These are phyloP conservation scores for Ptiloglossa arizonensis DNA, from an alignment of 1,140 invertebrate genomes.

Conservation along the genomic window DNA sequence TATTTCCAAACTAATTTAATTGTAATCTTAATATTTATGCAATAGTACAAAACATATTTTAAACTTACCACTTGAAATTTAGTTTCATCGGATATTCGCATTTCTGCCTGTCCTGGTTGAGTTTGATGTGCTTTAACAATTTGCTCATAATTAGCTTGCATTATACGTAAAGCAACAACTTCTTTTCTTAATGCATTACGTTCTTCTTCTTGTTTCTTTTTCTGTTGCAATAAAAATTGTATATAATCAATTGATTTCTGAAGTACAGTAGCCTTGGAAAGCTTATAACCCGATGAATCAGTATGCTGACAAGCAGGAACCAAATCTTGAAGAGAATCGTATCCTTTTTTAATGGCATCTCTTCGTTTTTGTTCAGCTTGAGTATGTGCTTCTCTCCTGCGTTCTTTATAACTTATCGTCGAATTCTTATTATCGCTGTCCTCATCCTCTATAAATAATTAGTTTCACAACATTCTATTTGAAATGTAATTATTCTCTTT, in stretches of 20 bases:
- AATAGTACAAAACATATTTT: background rate
- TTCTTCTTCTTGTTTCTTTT: slow-evolving; percentile 96
- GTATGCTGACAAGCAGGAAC: slow-evolving; percentile 95
- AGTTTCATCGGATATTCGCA: slow-evolving; percentile 94
- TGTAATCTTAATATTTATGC: background rate
- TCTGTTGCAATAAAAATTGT: slow-evolving; percentile 94
- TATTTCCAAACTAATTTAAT: background rate
- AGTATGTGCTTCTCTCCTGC: slow-evolving; percentile 96
- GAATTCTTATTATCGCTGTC: slow-evolving; percentile 92
- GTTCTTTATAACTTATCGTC: slow-evolving; percentile 94
- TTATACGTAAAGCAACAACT: slow-evolving; percentile 95
- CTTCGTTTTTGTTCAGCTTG: slow-evolving; percentile 98
- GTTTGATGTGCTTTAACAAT: slow-evolving; percentile 97
- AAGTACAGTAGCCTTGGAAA: slow-evolving; percentile 97
- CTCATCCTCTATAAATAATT: slow-evolving; percentile 89
- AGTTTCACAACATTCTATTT: background rate
- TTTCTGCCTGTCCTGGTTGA: slow-evolving; percentile 93
- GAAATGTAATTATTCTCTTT: background rate
- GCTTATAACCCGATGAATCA: slow-evolving; percentile 93
- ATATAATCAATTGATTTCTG: slow-evolving; percentile 96
- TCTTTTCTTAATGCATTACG: slow-evolving; percentile 96
- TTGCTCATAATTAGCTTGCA: slow-evolving; percentile 96
- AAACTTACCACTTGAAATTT: slow-evolving; percentile 96
- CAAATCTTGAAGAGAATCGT: slow-evolving; percentile 94
- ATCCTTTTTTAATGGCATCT: slow-evolving; percentile 98